These are phyloP conservation scores for Gallinago stenura DNA, from an alignment of 2,797 vertebrate genomes.

Conservation along the genomic window DNA sequence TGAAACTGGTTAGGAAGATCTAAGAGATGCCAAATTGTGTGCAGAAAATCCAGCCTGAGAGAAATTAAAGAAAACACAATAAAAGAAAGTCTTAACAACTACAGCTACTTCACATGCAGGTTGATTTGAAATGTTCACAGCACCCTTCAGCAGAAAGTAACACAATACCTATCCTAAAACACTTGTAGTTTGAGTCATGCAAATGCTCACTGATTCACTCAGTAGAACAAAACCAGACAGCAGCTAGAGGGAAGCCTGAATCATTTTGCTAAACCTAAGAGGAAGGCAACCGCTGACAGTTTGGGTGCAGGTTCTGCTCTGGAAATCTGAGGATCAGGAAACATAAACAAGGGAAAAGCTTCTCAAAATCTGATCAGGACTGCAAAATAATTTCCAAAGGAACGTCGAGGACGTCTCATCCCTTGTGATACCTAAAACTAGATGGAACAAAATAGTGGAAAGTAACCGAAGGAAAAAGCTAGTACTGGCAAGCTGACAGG, in stretches of 20 bases:
- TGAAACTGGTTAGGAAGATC: neutral
- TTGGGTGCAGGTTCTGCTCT: neutral
- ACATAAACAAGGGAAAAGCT: neutral
- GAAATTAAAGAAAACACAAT: neutral
- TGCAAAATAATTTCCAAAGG: constrained; percentile 38
- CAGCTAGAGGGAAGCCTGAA: neutral
- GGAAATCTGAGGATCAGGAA: constrained; percentile 4
- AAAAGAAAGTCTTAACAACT: neutral
- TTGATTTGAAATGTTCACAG: neutral
- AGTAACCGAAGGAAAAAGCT: constrained; percentile 6
- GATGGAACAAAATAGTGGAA: neutral
- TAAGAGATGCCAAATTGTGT: neutral
- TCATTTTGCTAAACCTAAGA: neutral
- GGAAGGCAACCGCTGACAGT: neutral
- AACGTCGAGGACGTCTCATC: neutral
- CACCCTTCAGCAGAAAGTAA: neutral
- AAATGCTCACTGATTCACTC: neutral
- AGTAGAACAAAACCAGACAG: neutral
- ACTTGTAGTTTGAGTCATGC: neutral
- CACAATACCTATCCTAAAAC: neutral
- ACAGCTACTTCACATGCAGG: neutral
- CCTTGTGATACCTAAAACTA: neutral
- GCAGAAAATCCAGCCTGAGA: neutral
- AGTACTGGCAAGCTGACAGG: neutral
- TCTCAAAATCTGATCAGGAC: neutral